A percentile compares a stretch with the other conserved stretches of the same genome.
Evolutionary conservation across 2,888 invertebrate genomes (phyloP).

Genomic region (Agriopis marginaria): DNA sequence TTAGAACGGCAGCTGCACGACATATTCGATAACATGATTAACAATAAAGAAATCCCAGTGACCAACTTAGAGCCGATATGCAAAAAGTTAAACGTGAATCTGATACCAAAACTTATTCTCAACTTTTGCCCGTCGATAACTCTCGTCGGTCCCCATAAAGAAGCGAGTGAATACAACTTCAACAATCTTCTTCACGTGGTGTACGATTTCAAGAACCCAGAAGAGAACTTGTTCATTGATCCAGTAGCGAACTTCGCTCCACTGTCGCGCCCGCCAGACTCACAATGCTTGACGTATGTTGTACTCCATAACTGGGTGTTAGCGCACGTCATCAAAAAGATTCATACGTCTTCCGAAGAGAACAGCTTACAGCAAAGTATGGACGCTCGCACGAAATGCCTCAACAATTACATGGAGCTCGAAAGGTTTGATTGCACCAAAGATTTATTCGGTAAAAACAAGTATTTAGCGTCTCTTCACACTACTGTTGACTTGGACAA

Average conservation of each 20-base stretch:
- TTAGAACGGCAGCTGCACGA: slow-evolving; percentile 85
- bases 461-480: slow-evolving; percentile 86
- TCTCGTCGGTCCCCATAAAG: slow-evolving; percentile 70
- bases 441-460: slow-evolving; percentile 84
- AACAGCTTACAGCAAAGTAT: slow-evolving; percentile 79
- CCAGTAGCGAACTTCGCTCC: slow-evolving; percentile 77
- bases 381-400: slow-evolving; percentile 86
- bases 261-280: slow-evolving; percentile 76
- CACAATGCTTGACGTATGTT: slow-evolving; percentile 87
- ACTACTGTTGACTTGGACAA: slow-evolving; percentile 83
- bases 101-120: slow-evolving; percentile 90
- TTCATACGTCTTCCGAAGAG: slow-evolving; percentile 85
- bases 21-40: slow-evolving; percentile 89
- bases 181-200: slow-evolving; percentile 74
- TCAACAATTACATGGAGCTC: slow-evolving; percentile 87
- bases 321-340: slow-evolving; percentile 89
- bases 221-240: slow-evolving; percentile 82
- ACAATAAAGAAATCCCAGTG: slow-evolving; percentile 88
- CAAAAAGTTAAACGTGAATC: slow-evolving; percentile 89
- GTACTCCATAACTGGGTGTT: slow-evolving; percentile 89
- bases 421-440: slow-evolving; percentile 84
- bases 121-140: slow-evolving; percentile 90
- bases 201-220: slow-evolving; percentile 76
- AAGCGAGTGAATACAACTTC: slow-evolving; percentile 72
- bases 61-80: slow-evolving; percentile 90